Percentiles rank a stretch among this genome's conserved stretches.
phyloP scores from a whole-genome alignment of 1,140 invertebrate species.

The Callitettix versicolor region DNA sequence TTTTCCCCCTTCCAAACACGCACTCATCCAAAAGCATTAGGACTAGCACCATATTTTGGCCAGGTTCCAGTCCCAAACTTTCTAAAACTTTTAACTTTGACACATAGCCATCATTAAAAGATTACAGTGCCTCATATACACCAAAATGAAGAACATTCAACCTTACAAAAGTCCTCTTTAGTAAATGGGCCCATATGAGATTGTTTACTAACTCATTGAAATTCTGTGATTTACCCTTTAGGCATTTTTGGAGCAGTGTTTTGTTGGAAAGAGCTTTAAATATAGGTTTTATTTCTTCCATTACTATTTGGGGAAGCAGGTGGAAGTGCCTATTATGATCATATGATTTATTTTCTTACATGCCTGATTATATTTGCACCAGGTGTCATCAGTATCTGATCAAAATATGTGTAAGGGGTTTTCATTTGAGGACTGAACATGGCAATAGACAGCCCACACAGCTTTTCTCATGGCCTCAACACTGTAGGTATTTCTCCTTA shows the following conservation, averaged over 20 bases:
- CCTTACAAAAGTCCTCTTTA: constrained; percentile 23
- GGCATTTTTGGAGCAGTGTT: constrained; percentile 15
- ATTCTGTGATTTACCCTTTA: constrained; percentile 22
- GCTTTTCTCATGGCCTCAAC: constrained; percentile 13
- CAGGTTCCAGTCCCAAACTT: not conserved
- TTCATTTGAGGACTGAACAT: constrained; percentile 8
- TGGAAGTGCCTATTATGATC: constrained; percentile 9
- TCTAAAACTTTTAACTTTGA: constrained; percentile 6
- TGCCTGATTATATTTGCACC: constrained; percentile 28
- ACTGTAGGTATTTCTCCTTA: constrained; percentile 8
- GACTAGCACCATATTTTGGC: not conserved
- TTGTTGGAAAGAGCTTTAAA: constrained; percentile 18
- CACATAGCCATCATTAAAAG: constrained; percentile 13
- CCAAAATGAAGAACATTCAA: constrained; percentile 21
- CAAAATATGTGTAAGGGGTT: constrained; percentile 21
- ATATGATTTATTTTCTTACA: constrained; percentile 14
- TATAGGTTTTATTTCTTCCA: constrained; percentile 18
- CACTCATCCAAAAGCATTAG: constrained; percentile 2
- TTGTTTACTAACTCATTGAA: constrained; percentile 23
- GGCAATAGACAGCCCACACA: constrained; percentile 13
- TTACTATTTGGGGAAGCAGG: constrained; percentile 10
- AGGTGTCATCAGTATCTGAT: constrained; percentile 25
- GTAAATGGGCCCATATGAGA: constrained; percentile 22
- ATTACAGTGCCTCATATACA: constrained; percentile 7
- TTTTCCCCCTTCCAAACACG: constrained; percentile 1